phyloP scores from a whole-genome alignment of 2,113 vertebrate species.

The Oryzias woworae region DNA sequence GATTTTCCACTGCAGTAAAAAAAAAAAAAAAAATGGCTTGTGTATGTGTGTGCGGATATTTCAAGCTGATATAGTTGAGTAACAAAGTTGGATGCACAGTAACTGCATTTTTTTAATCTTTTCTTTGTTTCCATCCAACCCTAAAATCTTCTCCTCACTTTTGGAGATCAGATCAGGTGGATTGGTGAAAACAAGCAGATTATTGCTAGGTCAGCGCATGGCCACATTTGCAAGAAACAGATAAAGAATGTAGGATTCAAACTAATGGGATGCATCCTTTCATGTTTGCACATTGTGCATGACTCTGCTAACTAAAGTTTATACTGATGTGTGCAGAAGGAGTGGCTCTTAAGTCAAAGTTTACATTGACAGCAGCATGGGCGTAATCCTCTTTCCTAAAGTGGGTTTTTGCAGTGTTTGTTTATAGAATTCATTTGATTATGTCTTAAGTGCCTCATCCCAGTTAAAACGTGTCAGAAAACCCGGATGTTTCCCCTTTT shows the following conservation, averaged over 20 bases:
- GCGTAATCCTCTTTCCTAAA: constrained; percentile 11
- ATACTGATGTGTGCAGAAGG: constrained; percentile 35
- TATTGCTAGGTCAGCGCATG: constrained; percentile 4
- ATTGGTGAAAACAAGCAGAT: background rate
- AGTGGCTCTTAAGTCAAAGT: constrained; percentile 14
- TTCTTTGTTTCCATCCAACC: too few species aligned
- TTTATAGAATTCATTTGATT: constrained; percentile 11
- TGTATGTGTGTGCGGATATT: constrained; percentile 12
- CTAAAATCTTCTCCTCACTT: too few species aligned
- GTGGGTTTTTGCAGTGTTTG: background rate
- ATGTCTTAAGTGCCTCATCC: background rate
- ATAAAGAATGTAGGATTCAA: constrained; percentile 22
- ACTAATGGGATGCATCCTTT: background rate
- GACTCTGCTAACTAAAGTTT: background rate
- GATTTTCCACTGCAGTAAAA: constrained; percentile 81
- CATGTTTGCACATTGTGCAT: background rate
- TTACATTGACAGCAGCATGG: constrained; percentile 1
- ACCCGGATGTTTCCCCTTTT: background rate
- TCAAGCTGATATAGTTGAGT: constrained; percentile 28
- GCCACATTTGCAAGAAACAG: background rate
- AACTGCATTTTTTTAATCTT: background rate
- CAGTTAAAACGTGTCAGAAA: background rate
- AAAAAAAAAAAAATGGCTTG: constrained; percentile 31
- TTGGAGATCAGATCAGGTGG: too few species aligned
- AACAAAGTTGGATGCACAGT: constrained; percentile 30